phyloP scores from a whole-genome alignment of 2,113 vertebrate genomes.

The Parotia lawesii region DNA sequence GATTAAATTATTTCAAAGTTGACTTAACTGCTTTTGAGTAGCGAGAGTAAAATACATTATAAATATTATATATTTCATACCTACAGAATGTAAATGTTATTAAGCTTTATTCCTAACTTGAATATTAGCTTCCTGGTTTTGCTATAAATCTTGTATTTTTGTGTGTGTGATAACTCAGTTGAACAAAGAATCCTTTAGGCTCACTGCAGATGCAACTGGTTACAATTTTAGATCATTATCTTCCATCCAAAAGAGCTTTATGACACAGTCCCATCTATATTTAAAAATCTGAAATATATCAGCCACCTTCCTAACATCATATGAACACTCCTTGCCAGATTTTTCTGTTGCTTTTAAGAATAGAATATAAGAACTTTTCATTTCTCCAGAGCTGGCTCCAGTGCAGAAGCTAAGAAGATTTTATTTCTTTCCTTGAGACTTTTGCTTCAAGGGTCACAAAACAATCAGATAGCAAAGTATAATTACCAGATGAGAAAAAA shows the following conservation, averaged over 20 bases:
- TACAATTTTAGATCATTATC: neutral
- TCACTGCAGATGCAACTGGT: neutral
- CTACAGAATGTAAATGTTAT: neutral
- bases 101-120: neutral
- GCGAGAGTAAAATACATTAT: neutral
- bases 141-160: neutral
- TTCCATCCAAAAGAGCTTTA: neutral
- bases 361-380: neutral
- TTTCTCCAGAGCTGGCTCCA: neutral
- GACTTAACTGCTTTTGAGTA: neutral
- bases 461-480: neutral
- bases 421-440: neutral
- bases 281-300: neutral
- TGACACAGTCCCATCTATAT: neutral
- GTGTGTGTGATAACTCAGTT: neutral
- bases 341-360: neutral
- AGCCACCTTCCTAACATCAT: neutral
- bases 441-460: neutral
- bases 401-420: neutral
- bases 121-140: neutral
- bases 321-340: neutral
- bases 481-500: conserved; percentile 29
- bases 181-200: neutral
- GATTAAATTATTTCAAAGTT: neutral
- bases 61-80: neutral